These are phyloP conservation scores for Oplegnathus fasciatus DNA, from an alignment of 2,113 vertebrate genomes.

Conservation along the genomic window DNA sequence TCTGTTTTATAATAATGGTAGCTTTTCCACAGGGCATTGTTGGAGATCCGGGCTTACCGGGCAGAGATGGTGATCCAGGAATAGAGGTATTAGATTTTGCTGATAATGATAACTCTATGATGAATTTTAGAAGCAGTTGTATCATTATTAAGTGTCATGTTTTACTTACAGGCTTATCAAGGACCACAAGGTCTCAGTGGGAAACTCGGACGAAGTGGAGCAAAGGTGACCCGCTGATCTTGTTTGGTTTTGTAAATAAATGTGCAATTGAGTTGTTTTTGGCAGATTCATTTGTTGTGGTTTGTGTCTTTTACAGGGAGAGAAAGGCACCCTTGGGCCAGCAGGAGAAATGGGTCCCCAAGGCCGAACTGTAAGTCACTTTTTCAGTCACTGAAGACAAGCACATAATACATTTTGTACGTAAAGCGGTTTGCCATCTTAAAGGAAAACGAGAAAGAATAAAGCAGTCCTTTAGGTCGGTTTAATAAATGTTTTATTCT, in stretches of 20 bases:
- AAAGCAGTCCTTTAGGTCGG: constrained; percentile 60
- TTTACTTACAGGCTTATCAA: constrained; percentile 84
- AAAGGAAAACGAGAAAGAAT: constrained; percentile 56
- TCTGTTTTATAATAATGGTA: constrained; percentile 16
- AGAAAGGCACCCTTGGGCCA: constrained; percentile 82
- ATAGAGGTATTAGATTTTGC: constrained; percentile 80
- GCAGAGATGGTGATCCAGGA: constrained; percentile 85
- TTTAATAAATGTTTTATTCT: constrained; percentile 72
- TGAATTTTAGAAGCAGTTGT: not conserved
- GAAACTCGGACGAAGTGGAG: constrained; percentile 74
- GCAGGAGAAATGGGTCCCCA: constrained; percentile 85
- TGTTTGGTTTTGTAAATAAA: constrained; percentile 22
- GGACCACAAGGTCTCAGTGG: constrained; percentile 84
- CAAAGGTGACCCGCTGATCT: constrained; percentile 72
- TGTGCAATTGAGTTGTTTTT: constrained; percentile 21
- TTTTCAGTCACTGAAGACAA: constrained; percentile 49
- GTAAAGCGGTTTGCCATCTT: constrained; percentile 69
- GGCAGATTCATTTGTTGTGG: constrained; percentile 39
- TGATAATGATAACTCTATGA: not conserved
- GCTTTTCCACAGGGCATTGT: constrained; percentile 81
- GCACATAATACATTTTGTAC: constrained; percentile 34
- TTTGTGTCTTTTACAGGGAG: constrained; percentile 80
- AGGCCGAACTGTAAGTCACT: constrained; percentile 83
- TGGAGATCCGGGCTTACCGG: constrained; percentile 85
- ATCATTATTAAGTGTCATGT: not conserved